phyloP scores from a whole-genome alignment of 1,140 invertebrate species.

The Drosophila melanica region DNA sequence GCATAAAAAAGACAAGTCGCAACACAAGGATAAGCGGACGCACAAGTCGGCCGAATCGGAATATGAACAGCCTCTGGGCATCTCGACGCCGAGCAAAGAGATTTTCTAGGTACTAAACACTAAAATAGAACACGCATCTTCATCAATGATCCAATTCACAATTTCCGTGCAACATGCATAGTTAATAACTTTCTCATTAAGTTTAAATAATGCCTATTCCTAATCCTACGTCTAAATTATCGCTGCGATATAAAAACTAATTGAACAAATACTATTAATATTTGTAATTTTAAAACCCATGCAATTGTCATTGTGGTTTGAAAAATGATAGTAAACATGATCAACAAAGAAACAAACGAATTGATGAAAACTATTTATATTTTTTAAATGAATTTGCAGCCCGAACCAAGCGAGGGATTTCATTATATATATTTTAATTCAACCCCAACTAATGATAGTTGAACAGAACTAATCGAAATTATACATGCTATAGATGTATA shows the following conservation, averaged over 20 bases:
- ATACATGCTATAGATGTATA: constrained; percentile 16
- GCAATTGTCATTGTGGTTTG: constrained; percentile 29
- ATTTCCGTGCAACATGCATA: constrained; percentile 44
- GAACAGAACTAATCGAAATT: not conserved
- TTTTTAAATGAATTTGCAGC: constrained; percentile 44
- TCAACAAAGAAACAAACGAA: constrained; percentile 19
- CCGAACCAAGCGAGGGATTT: constrained; percentile 3
- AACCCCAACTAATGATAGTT: constrained; percentile 7
- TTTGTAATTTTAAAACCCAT: constrained; percentile 23
- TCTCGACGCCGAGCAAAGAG: constrained; percentile 96
- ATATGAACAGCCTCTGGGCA: constrained; percentile 93
- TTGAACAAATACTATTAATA: constrained; percentile 49
- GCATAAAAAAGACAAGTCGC: constrained; percentile 76
- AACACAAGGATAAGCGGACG: constrained; percentile 55
- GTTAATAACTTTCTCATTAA: constrained; percentile 30
- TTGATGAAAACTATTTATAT: constrained; percentile 34
- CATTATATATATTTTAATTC: constrained; percentile 28
- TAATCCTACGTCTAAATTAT: constrained; percentile 59
- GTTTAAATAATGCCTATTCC: constrained; percentile 34
- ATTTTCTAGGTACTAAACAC: constrained; percentile 85
- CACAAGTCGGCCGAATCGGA: constrained; percentile 73
- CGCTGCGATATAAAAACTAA: constrained; percentile 80
- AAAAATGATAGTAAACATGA: constrained; percentile 9
- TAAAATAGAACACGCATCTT: constrained; percentile 1
- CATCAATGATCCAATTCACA: constrained; percentile 15